Conservation (phyloP, 1,140 invertebrate species). For the Venturia canescens region DNA sequence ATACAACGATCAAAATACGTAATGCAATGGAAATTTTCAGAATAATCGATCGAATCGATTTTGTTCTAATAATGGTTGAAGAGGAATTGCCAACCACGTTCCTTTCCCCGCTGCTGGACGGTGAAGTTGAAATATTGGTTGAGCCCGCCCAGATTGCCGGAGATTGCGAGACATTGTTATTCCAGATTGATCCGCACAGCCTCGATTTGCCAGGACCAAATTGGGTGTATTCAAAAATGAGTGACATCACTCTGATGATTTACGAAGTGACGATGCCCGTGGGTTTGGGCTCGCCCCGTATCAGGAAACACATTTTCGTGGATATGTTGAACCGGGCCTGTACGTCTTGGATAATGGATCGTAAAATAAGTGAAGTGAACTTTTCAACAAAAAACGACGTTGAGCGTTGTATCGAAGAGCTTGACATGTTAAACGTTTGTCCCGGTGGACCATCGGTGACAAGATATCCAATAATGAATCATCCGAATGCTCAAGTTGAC, state of each 20-base stretch:
- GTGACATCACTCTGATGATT: background rate
- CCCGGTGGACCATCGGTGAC: conserved; percentile 17
- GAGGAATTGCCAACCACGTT: background rate
- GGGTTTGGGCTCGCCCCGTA: background rate
- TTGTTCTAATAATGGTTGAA: background rate
- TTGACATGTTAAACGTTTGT: conserved; percentile 26
- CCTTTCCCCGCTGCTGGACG: background rate
- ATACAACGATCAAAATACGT: too few species aligned
- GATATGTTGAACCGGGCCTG: background rate
- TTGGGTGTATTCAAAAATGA: background rate
- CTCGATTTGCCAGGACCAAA: conserved; percentile 21
- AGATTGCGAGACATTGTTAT: background rate
- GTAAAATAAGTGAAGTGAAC: conserved; percentile 34
- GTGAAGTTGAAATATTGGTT: background rate
- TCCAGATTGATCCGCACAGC: background rate
- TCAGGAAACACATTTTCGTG: conserved; percentile 8
- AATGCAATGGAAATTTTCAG: too few species aligned
- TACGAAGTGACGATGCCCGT: conserved; percentile 17
- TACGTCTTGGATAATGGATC: conserved; percentile 29
- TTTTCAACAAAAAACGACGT: background rate
- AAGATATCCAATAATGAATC: background rate
- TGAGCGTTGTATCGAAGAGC: conserved; percentile 34
- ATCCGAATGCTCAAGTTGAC: conserved; percentile 10
- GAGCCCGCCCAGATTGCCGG: background rate
- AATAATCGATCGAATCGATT: too few species aligned